Percentiles rank a stretch among this genome's conserved stretches.
phyloP scores from a whole-genome alignment of 92 coral and sea anemone species.

The Chrysogorgia sp. region DNA sequence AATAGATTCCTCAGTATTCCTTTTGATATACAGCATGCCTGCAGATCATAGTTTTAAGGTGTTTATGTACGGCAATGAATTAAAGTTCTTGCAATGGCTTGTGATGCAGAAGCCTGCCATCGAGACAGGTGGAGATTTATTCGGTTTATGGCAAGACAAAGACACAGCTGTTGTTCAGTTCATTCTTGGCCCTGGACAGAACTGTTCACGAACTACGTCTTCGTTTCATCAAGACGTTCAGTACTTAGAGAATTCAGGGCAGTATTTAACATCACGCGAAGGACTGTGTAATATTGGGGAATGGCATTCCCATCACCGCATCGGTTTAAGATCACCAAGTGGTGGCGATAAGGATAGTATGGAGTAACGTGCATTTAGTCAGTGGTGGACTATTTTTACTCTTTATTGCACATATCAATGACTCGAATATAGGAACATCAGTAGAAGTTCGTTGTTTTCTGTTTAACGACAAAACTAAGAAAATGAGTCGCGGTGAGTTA shows the following conservation, averaged over 20 bases:
- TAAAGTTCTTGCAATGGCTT: constrained; percentile 22
- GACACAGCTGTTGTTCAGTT: constrained; percentile 59
- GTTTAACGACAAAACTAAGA: constrained; percentile 15
- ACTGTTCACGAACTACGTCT: constrained; percentile 61
- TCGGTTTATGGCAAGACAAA: constrained; percentile 76
- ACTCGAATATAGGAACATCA: constrained; percentile 27
- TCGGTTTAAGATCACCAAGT: constrained; percentile 73
- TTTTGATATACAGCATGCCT: not conserved
- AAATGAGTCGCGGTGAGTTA: constrained; percentile 19
- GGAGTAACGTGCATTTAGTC: constrained; percentile 56
- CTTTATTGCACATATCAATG: constrained; percentile 73
- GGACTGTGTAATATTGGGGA: constrained; percentile 89
- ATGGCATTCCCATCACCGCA: constrained; percentile 93
- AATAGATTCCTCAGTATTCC: not conserved
- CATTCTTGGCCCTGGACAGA: constrained; percentile 64
- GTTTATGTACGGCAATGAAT: constrained; percentile 26
- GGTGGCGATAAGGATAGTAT: constrained; percentile 67
- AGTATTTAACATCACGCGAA: constrained; percentile 57
- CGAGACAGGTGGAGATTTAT: constrained; percentile 72
- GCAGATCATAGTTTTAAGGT: constrained; percentile 5
- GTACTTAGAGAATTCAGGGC: constrained; percentile 70
- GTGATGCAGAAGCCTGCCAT: constrained; percentile 30
- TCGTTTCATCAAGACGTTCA: constrained; percentile 78
- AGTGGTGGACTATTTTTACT: constrained; percentile 66
- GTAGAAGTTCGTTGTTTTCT: constrained; percentile 31